Base-by-base conservation (phyloP, 2,113 vertebrate genomes). In the Laticauda laticaudata region DNA sequence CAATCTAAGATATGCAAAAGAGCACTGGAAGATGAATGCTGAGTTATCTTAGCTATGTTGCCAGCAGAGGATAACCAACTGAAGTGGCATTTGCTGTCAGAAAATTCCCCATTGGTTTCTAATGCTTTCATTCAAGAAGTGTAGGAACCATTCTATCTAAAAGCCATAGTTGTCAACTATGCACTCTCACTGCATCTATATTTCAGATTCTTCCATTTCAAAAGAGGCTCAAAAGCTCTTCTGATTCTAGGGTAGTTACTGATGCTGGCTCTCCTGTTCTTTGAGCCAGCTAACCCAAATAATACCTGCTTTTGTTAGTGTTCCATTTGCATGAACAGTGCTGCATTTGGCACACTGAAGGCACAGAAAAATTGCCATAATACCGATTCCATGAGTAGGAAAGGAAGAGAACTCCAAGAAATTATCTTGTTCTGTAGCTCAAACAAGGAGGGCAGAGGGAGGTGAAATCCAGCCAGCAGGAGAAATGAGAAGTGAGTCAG, bases 11-110 rank as follows among this genome's bases (percentile, higher is more conserved):
- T 88, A 94, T 59, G 85, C 26, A 29, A 96, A 93, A 90, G 93
- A 94, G 93, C 94, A 93, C 5, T 23, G 61, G 91, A 95, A 91
- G 93, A 94, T 91, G 90, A 93, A 91, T 94, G 90, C 34, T 10
- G 5, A 86, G 0, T 61, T 39, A 92, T 91, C 94, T 94, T 93
- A 91, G 89, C 94, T n/a, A 29, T 93, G 26, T 59, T 6, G 2
- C 86, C 4, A 87, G 91, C 90, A 43, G 85, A 87, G 91, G 88
- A 64, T 12, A 69, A 14, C 86, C 45, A 64, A 86, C 0, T 2
- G 87, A 89, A 92, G 90, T 56, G 23, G 94, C 75, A 26, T 93
- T 56, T 91, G 93, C 94, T 93, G 95, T 93, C 91, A 93, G 90
- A 93, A 92, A 87, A 2, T 61, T 3, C 93, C n/a, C 24, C 90